Evolutionary conservation across 2,113 vertebrate species (phyloP).

Genomic region (Syrrhaptes paradoxus): DNA sequence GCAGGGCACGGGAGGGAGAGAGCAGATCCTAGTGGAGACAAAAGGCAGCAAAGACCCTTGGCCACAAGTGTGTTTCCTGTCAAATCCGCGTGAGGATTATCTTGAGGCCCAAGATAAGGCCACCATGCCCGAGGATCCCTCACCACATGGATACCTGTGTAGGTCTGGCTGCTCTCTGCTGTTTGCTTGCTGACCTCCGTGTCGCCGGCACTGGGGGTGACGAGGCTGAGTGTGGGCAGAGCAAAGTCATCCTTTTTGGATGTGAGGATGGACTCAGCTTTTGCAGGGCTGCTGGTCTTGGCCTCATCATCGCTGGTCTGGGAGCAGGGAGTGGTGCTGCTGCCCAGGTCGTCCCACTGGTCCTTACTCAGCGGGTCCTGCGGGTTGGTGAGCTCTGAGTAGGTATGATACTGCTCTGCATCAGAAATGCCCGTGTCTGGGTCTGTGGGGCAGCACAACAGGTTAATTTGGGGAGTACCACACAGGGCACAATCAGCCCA

Average conservation of each 20-base stretch:
- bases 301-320: slow-evolving; percentile 82
- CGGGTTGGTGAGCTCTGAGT: slow-evolving; percentile 72
- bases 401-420: slow-evolving; percentile 77
- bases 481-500: not conserved
- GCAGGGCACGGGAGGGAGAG: not conserved
- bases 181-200: slow-evolving; percentile 53
- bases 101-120: not conserved
- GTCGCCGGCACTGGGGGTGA: slow-evolving; percentile 48
- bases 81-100: rapidly evolving
- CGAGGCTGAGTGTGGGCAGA: slow-evolving; percentile 71
- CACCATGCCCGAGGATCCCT: not conserved
- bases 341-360: slow-evolving; percentile 79
- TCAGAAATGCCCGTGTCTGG: slow-evolving; percentile 80
- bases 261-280: slow-evolving; percentile 56
- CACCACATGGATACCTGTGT: slow-evolving; percentile 63
- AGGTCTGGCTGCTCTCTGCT: slow-evolving; percentile 65
- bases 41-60: not conserved
- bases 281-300: slow-evolving; percentile 68
- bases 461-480: not conserved
- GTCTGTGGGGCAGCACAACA: slow-evolving; percentile 56
- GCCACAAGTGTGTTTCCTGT: not conserved
- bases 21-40: not conserved
- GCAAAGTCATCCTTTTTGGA: slow-evolving; percentile 74
- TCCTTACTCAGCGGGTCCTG: slow-evolving; percentile 53
- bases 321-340: slow-evolving; percentile 83